phyloP scores from a whole-genome alignment of 2,797 vertebrate genomes.

The Ctenosaura bakeri region DNA sequence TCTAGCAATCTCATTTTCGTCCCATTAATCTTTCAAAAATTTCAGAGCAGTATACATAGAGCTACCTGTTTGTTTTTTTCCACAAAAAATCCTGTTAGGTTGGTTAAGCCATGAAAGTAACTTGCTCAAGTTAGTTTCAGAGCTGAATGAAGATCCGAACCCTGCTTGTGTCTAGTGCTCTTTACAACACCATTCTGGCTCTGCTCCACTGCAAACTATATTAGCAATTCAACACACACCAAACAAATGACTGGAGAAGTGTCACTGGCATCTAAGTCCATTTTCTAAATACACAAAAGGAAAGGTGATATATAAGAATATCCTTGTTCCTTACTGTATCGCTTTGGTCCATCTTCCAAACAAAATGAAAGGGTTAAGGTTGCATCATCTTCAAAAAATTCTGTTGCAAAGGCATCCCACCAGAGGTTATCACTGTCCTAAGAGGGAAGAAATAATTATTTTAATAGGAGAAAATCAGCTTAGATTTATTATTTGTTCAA shows the following conservation, averaged over 20 bases:
- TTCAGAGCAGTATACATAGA: background rate
- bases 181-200: no score
- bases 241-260: background rate
- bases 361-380: conserved; percentile 99
- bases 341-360: conserved; percentile 99
- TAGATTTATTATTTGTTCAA: conserved; percentile 2
- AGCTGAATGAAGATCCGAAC: background rate
- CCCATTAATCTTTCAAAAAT: background rate
- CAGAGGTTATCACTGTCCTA: conserved; percentile 99
- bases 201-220: background rate
- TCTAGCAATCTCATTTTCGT: background rate
- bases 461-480: conserved; percentile 68
- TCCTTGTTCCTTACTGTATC: conserved; percentile 94
- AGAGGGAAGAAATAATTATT: conserved; percentile 74
- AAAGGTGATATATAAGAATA: conserved; percentile 63
- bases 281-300: conserved; percentile 41
- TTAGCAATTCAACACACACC: background rate
- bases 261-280: background rate
- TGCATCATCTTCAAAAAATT: conserved; percentile 99
- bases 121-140: background rate
- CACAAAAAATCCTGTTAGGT: background rate
- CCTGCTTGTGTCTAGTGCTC: background rate
- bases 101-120: background rate
- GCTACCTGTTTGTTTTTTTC: background rate
- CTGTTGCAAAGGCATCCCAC: conserved; percentile 99